Evolutionary conservation across 2,113 vertebrate genomes (phyloP).

Genomic region (Meriones unguiculatus): DNA sequence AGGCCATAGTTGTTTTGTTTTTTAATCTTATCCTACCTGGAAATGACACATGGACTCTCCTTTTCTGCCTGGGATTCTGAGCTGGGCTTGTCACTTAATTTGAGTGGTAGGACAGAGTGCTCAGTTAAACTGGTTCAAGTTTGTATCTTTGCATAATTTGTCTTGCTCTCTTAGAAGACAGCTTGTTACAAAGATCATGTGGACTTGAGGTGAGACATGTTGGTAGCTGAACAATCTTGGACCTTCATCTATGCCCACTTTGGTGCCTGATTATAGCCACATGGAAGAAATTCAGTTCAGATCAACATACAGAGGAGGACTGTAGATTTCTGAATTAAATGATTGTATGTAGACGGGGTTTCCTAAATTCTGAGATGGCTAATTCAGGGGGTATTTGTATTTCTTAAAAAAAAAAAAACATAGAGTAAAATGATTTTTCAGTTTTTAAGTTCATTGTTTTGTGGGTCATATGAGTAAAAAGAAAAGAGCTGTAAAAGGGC

Average conservation of each 20-base stretch:
- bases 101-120: not conserved
- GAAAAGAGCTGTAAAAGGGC: not conserved
- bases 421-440: not conserved
- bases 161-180: not conserved
- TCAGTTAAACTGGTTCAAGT: not conserved
- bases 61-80: not conserved
- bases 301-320: not conserved
- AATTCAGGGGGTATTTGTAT: not conserved
- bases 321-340: not conserved
- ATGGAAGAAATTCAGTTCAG: not conserved
- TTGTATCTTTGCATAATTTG: not conserved
- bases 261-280: not conserved
- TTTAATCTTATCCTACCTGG: not conserved
- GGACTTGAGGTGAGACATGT: rapidly evolving
- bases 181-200: not conserved
- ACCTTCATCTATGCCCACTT: too few species aligned
- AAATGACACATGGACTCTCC: not conserved
- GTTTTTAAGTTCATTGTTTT: not conserved
- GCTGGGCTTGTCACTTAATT: not conserved
- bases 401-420: not conserved
- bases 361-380: not conserved
- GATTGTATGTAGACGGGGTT: not conserved
- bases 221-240: not conserved
- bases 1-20: not conserved
- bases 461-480: not conserved